Percentiles rank a stretch among this genome's conserved stretches.
Evolutionary conservation across 2,797 vertebrate species (phyloP).

Genomic region (Eidolon dupreanum): DNA sequence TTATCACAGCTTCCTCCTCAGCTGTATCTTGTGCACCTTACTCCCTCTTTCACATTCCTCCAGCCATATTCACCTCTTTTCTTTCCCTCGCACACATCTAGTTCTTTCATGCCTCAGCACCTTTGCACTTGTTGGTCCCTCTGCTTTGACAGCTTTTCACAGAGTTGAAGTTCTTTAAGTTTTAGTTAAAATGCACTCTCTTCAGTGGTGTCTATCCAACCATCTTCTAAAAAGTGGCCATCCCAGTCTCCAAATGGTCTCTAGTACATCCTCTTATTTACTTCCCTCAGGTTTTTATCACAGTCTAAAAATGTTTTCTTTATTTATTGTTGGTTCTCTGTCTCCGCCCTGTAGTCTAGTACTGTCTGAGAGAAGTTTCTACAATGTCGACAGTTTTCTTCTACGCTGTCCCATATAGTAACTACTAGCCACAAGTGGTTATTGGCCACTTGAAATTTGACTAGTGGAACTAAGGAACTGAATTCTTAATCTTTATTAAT

Average conservation of each 20-base stretch:
- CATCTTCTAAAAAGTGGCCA: not conserved
- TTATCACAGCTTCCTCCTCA: accelerated
- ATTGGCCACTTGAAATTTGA: not conserved
- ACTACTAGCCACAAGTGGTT: not conserved
- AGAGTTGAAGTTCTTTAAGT: not conserved
- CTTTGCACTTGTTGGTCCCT: not conserved
- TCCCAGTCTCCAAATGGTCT: not conserved
- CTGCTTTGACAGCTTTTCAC: not conserved
- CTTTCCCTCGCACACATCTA: not conserved
- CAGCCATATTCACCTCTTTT: not conserved
- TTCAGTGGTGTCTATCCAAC: not conserved
- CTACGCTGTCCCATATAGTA: not conserved
- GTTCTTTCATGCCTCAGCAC: not conserved
- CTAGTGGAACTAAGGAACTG: not conserved
- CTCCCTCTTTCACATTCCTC: not conserved
- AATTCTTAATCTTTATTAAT: not conserved
- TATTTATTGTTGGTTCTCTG: not conserved
- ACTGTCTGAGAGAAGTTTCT: not conserved
- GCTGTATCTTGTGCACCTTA: accelerated
- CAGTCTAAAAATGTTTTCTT: not conserved
- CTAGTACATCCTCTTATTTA: not conserved
- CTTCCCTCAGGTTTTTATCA: not conserved
- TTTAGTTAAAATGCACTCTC: not conserved
- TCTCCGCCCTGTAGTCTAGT: not conserved
- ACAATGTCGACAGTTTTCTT: not conserved